Evolutionary conservation across 2,113 vertebrate genomes (phyloP).

Genomic region (Neomonachus schauinslandi): DNA sequence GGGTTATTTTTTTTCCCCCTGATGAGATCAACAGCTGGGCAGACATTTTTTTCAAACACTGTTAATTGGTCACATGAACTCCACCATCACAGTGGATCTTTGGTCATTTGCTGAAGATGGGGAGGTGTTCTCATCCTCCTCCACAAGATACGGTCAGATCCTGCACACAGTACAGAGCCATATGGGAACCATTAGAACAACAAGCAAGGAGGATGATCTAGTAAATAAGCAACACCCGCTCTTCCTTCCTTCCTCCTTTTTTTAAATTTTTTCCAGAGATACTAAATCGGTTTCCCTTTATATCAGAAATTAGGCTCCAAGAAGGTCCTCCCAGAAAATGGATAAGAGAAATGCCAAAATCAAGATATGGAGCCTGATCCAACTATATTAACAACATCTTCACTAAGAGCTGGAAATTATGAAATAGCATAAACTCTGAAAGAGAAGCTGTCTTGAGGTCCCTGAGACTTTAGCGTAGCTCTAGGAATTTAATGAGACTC

Average conservation of each 20-base stretch:
- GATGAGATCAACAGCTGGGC: slow-evolving; percentile 59
- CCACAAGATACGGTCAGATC: neutral
- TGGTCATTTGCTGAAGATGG: slow-evolving; percentile 23
- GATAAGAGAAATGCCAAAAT: neutral
- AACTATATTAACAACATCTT: neutral
- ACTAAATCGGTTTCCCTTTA: neutral
- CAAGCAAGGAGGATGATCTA: neutral
- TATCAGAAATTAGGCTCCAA: neutral
- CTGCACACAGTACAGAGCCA: neutral
- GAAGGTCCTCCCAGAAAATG: slow-evolving; percentile 10
- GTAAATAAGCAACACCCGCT: neutral
- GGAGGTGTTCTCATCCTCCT: neutral
- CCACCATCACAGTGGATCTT: neutral
- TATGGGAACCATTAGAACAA: neutral
- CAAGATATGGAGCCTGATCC: neutral
- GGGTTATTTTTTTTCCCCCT: neutral
- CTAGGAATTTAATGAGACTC: neutral
- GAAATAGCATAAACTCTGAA: neutral
- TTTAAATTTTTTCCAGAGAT: neutral
- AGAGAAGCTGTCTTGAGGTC: neutral
- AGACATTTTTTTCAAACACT: neutral
- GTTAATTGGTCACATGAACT: slow-evolving; percentile 33
- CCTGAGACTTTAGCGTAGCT: neutral
- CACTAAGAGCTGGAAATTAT: neutral
- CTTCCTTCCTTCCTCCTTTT: neutral